Base-by-base conservation (phyloP, 2,797 vertebrate genomes). In the Apodemus agrarius region DNA sequence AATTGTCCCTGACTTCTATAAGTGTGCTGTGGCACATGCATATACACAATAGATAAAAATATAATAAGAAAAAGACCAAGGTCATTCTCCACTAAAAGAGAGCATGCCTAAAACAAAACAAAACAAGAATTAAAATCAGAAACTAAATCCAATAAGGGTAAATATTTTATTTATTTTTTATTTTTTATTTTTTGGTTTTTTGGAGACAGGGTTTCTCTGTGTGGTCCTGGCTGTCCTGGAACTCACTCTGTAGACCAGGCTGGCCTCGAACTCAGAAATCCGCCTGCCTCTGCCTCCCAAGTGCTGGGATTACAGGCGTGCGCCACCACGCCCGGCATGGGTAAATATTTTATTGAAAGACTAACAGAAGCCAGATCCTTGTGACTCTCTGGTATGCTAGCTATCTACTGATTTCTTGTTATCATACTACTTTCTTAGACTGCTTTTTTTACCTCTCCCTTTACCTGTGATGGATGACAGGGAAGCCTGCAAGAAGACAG, bases 341-440 rank as follows among this genome's bases (percentile, higher is more conserved):
- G n/a, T n/a, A n/a, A n/a, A n/a, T n/a, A n/a, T n/a, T n/a, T n/a
- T n/a, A 91, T 43, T 72, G 40, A 88, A 87, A 49, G 43, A 79
- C 31, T 93, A 61, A 84, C 78, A 89, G 82, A n/a, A 61, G 40
- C 65, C 75, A 89, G 57, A 85, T 75, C 52, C 89, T 95, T 89
- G 14, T 43, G 61, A 57, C 1, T 52, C 43, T 81, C 82, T 82
- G 59, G 57, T 83, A 84, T 88, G 24, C 81, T 12, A 85, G 65
- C 54, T 94, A 59, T 80, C 63, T 96, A 91, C 75, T 46, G 43
- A 65, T 91, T 85, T 26, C 86, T 34, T 78, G 75, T 69, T 84
- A 92, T 94, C 74, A 90, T 4, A 63, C 34, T 74, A 57, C 69
- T 96, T 90, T 43, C 43, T 96, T 91, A 93, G 89, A 94, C 59